phyloP scores from a whole-genome alignment of 2,888 invertebrate species.

The Papilio gigon region DNA sequence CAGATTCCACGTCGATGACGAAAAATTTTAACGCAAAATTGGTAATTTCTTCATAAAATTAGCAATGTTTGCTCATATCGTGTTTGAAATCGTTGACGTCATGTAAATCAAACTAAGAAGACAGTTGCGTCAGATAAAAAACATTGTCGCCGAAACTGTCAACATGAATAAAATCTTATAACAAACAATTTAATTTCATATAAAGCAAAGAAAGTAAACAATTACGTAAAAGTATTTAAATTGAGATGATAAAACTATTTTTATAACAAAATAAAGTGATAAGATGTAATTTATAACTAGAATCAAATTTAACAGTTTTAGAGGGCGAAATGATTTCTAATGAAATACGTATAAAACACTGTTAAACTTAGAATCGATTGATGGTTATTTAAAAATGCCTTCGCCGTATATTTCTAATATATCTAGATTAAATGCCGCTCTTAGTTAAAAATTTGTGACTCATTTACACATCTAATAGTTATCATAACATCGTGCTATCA shows the following conservation, averaged over 20 bases:
- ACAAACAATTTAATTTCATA: neutral
- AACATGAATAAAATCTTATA: neutral
- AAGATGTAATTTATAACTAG: neutral
- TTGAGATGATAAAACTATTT: neutral
- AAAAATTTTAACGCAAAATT: neutral
- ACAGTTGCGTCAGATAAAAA: neutral
- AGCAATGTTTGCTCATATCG: constrained; percentile 26
- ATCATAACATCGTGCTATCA: too few species aligned
- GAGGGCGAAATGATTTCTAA: neutral
- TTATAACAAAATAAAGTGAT: constrained; percentile 10
- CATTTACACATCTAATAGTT: neutral
- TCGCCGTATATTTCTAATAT: neutral
- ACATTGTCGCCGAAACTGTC: neutral
- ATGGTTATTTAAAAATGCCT: neutral
- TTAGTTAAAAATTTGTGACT: neutral
- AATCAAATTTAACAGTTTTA: neutral
- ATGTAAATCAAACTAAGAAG: neutral
- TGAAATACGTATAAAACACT: neutral
- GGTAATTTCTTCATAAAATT: neutral
- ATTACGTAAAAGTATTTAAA: neutral
- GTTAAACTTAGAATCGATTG: neutral
- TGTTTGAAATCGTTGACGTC: neutral
- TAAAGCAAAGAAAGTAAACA: neutral
- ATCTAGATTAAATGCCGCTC: neutral
- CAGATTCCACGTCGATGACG: too few species aligned